These are phyloP conservation scores for Prosapia bicincta DNA, from an alignment of 2,888 invertebrate species.

Conservation along the genomic window DNA sequence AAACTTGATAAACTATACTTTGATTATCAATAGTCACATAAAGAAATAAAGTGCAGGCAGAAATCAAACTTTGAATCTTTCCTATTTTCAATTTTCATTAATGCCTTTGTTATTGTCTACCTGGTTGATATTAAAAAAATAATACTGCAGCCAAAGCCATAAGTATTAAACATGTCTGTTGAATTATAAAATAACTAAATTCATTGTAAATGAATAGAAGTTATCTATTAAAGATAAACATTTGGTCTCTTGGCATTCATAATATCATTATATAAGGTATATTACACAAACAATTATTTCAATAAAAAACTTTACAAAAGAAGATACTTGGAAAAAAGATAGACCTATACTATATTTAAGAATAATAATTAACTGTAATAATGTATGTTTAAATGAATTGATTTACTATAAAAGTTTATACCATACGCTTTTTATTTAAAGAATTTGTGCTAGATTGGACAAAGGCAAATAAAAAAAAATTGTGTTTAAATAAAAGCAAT, in stretches of 20 bases:
- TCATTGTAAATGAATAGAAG: neutral
- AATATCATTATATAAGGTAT: neutral
- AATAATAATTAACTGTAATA: too few relatives aligned
- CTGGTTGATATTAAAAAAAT: neutral
- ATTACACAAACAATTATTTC: neutral
- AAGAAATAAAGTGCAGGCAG: neutral
- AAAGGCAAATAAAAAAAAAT: neutral
- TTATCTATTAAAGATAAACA: neutral
- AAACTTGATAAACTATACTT: neutral
- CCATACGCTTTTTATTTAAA: too few relatives aligned
- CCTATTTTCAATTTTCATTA: neutral
- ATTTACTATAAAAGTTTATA: too few relatives aligned
- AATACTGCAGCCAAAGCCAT: neutral
- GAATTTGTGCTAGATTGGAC: neutral
- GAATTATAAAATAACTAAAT: neutral
- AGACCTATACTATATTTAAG: too few relatives aligned
- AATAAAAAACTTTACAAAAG: neutral
- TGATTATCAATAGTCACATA: neutral
- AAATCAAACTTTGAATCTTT: neutral
- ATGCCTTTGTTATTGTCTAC: neutral
- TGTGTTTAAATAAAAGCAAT: neutral
- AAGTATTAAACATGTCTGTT: neutral
- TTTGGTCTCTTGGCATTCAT: neutral
- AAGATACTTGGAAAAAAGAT: neutral
- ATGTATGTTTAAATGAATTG: too few relatives aligned